phyloP scores from a whole-genome alignment of 1,140 invertebrate genomes.

The Drosophila ficusphila region DNA sequence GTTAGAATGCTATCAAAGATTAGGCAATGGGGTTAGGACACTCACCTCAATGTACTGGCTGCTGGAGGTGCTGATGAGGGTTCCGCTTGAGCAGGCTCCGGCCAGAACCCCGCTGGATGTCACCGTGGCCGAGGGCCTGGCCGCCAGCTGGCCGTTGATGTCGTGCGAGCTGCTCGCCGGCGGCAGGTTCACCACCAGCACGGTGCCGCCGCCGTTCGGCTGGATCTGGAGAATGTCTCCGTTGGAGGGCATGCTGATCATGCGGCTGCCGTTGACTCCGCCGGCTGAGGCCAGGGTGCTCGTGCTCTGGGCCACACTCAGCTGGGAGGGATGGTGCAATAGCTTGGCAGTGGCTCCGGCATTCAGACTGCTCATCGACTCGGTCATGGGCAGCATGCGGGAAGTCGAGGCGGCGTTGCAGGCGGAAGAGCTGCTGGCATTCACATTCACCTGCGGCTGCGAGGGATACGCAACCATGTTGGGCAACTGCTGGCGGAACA shows the following conservation, averaged over 20 bases:
- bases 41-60: conserved; percentile 87
- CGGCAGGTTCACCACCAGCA: conserved; percentile 92
- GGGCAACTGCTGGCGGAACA: conserved; percentile 85
- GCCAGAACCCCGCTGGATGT: conserved; percentile 75
- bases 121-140: conserved; percentile 51
- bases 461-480: conserved; percentile 81
- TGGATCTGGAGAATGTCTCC: conserved; percentile 88
- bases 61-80: conserved; percentile 87
- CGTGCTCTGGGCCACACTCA: conserved; percentile 68
- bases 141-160: conserved; percentile 53
- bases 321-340: conserved; percentile 56
- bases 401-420: conserved; percentile 36
- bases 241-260: conserved; percentile 84
- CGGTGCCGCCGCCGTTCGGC: conserved; percentile 87
- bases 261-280: conserved; percentile 80
- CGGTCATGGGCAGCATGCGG: conserved; percentile 76
- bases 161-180: conserved; percentile 85
- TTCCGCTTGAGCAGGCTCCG: conserved; percentile 76
- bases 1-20: background rate
- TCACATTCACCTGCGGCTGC: conserved; percentile 64
- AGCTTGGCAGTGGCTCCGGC: conserved; percentile 81
- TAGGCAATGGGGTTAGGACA: background rate
- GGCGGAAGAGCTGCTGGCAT: conserved; percentile 32
- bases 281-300: conserved; percentile 62
- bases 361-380: conserved; percentile 85